Evolutionary conservation across 2,888 invertebrate species (phyloP).

Genomic region (Lasius platythorax): DNA sequence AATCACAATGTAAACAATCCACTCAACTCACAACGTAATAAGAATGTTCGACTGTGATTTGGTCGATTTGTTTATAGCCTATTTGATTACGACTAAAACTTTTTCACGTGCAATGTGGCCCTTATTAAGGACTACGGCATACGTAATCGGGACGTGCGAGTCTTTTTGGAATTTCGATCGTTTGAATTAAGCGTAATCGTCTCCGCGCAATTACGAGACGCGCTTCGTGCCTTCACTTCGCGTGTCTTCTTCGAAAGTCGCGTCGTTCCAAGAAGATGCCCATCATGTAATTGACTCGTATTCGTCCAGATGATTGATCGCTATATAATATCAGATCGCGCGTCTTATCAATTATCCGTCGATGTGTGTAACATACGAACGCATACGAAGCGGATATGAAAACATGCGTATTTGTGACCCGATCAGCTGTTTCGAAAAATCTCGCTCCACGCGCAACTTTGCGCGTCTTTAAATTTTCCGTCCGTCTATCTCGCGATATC

Average conservation of each 20-base stretch:
- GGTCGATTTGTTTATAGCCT: too few relatives aligned
- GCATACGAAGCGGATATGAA: not conserved
- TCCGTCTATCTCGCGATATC: not conserved
- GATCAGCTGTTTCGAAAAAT: not conserved
- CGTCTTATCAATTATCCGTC: not conserved
- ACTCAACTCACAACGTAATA: too few relatives aligned
- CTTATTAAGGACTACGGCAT: not conserved
- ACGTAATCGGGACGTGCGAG: not conserved
- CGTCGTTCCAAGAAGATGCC: not conserved
- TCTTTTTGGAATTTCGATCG: constrained; percentile 67
- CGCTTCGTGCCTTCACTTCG: not conserved
- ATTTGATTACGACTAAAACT: too few relatives aligned
- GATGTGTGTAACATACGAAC: not conserved
- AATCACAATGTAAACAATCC: too few relatives aligned
- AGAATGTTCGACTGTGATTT: too few relatives aligned
- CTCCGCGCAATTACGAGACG: not conserved
- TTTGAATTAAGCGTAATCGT: constrained; percentile 65
- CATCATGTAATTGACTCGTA: not conserved
- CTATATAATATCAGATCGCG: not conserved
- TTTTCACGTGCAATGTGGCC: too few relatives aligned
- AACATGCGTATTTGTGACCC: not conserved
- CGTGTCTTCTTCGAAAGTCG: not conserved
- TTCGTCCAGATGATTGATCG: not conserved
- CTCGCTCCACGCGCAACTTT: not conserved
- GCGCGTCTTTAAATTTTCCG: not conserved